phyloP scores from a whole-genome alignment of 2,113 vertebrate species.

The Lepisosteus oculatus region DNA sequence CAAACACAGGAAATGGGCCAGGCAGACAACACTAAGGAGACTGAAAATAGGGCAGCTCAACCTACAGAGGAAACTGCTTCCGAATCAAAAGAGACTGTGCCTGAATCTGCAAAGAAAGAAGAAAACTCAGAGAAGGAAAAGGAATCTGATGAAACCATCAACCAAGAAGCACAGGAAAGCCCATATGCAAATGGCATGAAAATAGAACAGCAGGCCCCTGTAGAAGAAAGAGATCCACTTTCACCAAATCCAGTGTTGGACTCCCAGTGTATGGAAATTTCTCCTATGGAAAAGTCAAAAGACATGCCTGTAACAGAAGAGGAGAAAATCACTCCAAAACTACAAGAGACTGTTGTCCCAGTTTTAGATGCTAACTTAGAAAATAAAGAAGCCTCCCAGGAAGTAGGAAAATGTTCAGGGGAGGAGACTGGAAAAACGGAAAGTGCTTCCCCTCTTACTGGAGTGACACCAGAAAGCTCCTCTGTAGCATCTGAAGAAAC shows the following conservation, averaged over 20 bases:
- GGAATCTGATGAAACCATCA: background rate
- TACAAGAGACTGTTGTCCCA: constrained; percentile 19
- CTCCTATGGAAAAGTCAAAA: background rate
- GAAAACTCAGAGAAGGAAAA: constrained; percentile 22
- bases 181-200: background rate
- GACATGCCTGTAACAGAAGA: background rate
- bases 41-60: no score
- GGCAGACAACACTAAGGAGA: background rate
- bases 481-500: background rate
- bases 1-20: background rate
- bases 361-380: constrained; percentile 32
- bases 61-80: constrained; percentile 2
- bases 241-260: background rate
- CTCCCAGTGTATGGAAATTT: background rate
- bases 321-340: constrained; percentile 8
- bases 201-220: background rate
- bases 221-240: constrained; percentile 9
- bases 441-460: constrained; percentile 13
- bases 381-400: constrained; percentile 33
- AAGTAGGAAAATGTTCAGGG: background rate
- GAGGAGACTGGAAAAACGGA: background rate
- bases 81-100: constrained; percentile 23
- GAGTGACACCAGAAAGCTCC: constrained; percentile 2
- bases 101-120: constrained; percentile 4
- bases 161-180: background rate